Evolutionary conservation across 2,113 vertebrate species (phyloP).

Genomic region (Myotis davidii): DNA sequence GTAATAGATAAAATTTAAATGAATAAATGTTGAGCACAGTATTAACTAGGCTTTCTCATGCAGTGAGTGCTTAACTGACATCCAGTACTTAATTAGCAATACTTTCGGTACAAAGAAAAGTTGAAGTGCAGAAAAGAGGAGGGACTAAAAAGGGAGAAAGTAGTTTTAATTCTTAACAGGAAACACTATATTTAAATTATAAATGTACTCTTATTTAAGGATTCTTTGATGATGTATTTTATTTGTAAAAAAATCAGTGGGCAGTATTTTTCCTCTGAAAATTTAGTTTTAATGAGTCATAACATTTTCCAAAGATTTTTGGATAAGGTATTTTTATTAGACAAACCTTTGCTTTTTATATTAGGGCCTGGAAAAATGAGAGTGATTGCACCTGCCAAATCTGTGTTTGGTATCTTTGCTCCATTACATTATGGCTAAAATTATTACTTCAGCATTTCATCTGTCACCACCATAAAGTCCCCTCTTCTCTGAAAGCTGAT

Average conservation of each 20-base stretch:
- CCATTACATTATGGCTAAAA: neutral
- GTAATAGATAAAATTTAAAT: constrained; percentile 49
- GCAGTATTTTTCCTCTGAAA: constrained; percentile 51
- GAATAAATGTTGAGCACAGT: neutral
- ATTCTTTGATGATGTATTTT: neutral
- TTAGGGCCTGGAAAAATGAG: constrained; percentile 3
- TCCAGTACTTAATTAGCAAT: neutral
- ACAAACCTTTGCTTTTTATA: neutral
- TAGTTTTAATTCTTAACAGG: constrained; percentile 44
- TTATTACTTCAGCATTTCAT: neutral
- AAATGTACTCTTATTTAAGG: neutral
- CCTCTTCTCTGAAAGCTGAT: neutral
- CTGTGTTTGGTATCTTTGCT: neutral
- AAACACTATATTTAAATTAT: constrained; percentile 14
- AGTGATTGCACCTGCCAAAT: neutral
- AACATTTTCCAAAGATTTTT: constrained; percentile 52
- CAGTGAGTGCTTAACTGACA: neutral
- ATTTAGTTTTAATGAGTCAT: constrained; percentile 47
- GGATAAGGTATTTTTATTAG: constrained; percentile 33
- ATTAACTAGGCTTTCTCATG: constrained; percentile 44
- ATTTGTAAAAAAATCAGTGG: constrained; percentile 10
- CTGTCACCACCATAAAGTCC: neutral
- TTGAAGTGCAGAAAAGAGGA: neutral
- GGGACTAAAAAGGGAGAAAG: neutral
- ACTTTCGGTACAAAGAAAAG: neutral